Evolutionary conservation across 2,797 vertebrate species (phyloP).

Genomic region (Clarias laeviceps): DNA sequence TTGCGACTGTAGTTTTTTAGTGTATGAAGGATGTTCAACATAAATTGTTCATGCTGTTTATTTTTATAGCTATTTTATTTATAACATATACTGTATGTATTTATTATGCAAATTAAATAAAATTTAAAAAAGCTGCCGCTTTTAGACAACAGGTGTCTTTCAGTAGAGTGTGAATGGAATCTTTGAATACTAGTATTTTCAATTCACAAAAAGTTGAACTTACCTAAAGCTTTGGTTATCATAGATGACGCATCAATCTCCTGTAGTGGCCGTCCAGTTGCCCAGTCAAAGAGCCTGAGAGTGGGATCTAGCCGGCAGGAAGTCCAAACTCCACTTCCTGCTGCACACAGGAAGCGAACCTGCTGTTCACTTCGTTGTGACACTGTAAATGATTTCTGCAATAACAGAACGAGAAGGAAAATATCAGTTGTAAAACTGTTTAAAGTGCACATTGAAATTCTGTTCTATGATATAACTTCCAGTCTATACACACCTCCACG

Average conservation of each 20-base stretch:
- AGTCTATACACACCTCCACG: conserved; percentile 68
- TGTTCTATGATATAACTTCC: background rate
- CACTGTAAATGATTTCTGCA: conserved; percentile 75
- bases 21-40: background rate
- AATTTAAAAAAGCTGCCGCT: background rate
- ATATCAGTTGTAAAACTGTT: background rate
- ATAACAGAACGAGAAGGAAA: background rate
- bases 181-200: background rate
- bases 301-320: conserved; percentile 76
- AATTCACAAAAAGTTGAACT: conserved; percentile 37
- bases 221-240: conserved; percentile 75
- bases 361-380: conserved; percentile 79
- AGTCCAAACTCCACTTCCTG: conserved; percentile 78
- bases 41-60: background rate
- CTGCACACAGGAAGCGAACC: conserved; percentile 78
- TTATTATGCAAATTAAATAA: background rate
- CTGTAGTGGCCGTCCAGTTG: conserved; percentile 75
- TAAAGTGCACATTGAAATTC: background rate
- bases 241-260: conserved; percentile 74
- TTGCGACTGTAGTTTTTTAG: background rate
- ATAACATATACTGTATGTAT: background rate
- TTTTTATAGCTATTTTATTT: background rate
- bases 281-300: conserved; percentile 79
- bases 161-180: background rate
- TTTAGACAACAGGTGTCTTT: background rate